Evolutionary conservation across 2,888 invertebrate genomes (phyloP).

Genomic region (Brachyptera risi): DNA sequence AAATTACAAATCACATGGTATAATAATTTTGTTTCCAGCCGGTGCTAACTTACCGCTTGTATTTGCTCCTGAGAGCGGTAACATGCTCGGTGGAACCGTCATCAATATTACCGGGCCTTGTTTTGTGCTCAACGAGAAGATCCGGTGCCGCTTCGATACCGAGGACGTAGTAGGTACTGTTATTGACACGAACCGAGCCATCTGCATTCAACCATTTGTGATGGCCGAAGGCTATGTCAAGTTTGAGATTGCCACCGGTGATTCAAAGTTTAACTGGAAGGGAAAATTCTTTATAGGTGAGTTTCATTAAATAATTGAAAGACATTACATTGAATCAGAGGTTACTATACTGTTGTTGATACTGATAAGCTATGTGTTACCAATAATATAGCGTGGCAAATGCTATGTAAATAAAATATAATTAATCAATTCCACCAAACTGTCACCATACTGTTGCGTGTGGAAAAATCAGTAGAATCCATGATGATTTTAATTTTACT

Average conservation of each 20-base stretch:
- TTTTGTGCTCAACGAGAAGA: slow-evolving; percentile 68
- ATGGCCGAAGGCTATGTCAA: slow-evolving; percentile 85
- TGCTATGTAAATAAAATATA: too few species aligned
- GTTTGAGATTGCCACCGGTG: slow-evolving; percentile 74
- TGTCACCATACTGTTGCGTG: too few species aligned
- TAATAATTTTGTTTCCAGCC: slow-evolving; percentile 55
- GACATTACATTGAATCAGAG: too few species aligned
- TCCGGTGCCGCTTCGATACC: slow-evolving; percentile 79
- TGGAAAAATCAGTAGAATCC: too few species aligned
- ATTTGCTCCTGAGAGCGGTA: slow-evolving; percentile 93
- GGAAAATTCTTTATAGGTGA: slow-evolving; percentile 88
- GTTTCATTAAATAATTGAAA: too few species aligned
- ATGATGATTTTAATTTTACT: too few species aligned
- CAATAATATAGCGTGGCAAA: too few species aligned
- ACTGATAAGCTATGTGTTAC: too few species aligned
- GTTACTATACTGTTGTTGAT: too few species aligned
- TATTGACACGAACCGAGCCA: slow-evolving; percentile 75
- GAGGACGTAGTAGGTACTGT: slow-evolving; percentile 73
- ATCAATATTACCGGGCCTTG: slow-evolving; percentile 97
- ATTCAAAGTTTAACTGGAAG: slow-evolving; percentile 81
- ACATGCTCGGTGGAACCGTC: slow-evolving; percentile 95
- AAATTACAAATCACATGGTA: too few species aligned
- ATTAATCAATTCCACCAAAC: too few species aligned
- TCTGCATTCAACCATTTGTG: slow-evolving; percentile 84
- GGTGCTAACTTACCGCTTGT: slow-evolving; percentile 76